Base-by-base conservation (phyloP, 2,888 invertebrate species). In the Morpho achilles region DNA sequence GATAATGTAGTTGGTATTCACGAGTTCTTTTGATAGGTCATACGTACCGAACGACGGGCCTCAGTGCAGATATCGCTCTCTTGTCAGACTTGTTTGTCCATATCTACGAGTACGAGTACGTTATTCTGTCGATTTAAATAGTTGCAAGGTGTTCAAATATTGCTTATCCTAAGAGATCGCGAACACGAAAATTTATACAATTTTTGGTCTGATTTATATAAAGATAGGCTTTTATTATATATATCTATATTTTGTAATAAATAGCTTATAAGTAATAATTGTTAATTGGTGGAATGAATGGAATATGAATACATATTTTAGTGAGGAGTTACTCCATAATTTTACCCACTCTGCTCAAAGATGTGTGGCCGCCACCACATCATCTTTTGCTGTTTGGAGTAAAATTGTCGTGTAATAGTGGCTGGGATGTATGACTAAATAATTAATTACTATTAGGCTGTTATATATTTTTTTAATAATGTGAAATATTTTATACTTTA, bases 321-420 rank as follows among this genome's bases (percentile, higher is more conserved):
- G 32, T 52, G 48, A 49, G 32, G 16, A 51, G 44, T 67, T 62
- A 56, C 53, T 66, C 55, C 63, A 68, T 72, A 79, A 73, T 75
- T 72, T 78, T 83, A 86, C 71, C 70, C 64, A 71, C 64, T 65
- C 65, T 67, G 72, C 61, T 61, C 64, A 64, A 69, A 71, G 73
- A 76, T 80, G 76, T 76, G 85, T 85, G 87, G 82, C 89, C 88
- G 89, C 89, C 87, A 90, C 77, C 82, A 84, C 82, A 78, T 83
- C 76, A 72, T 77, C 74, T 76, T 78, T 77, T 59, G 73, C 68
- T 68, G 59, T 60, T 66, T 71, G 68, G 67, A 22, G 63, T 70
- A 68, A 62, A 69, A 51, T 62, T 68, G 61, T 64, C 40, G 40
- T 53, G 58, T 60, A 63, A 61, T 59, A 41, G n/a, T 41, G 49